Percentiles rank a stretch among this genome's conserved stretches.
Evolutionary conservation across 2,113 vertebrate genomes (phyloP).

Genomic region (Eudyptes chrysolophus): DNA sequence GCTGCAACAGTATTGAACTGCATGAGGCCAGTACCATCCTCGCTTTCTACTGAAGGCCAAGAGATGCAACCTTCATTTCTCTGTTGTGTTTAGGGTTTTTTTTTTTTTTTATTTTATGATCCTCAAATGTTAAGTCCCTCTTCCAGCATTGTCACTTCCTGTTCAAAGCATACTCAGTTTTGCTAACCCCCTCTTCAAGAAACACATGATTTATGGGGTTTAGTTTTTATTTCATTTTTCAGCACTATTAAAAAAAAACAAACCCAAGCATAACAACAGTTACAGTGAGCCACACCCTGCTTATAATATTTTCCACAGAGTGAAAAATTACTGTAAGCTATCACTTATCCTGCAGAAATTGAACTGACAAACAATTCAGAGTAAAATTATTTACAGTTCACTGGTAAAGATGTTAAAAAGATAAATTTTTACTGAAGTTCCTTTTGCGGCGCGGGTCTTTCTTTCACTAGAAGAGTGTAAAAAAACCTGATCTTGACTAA

Average conservation of each 20-base stretch:
- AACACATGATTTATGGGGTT: background rate
- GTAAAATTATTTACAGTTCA: background rate
- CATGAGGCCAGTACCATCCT: background rate
- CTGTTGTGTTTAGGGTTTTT: background rate
- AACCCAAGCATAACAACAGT: background rate
- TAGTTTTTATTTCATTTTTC: background rate
- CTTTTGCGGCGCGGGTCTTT: fast-evolving
- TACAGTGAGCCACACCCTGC: background rate
- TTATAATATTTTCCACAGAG: background rate
- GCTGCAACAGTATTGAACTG: background rate
- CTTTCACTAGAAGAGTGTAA: background rate
- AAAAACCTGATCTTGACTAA: background rate
- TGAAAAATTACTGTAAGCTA: background rate
- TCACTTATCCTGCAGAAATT: background rate
- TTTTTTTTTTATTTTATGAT: background rate
- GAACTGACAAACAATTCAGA: background rate
- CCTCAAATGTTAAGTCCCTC: background rate
- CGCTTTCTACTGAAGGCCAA: background rate
- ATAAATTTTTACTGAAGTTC: background rate
- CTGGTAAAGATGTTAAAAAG: background rate
- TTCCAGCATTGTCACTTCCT: background rate
- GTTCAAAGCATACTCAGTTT: background rate
- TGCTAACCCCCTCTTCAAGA: background rate
- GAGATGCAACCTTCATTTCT: background rate
- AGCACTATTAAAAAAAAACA: background rate